phyloP scores from a whole-genome alignment of 1,140 invertebrate species.

The Drosophila biarmipes region DNA sequence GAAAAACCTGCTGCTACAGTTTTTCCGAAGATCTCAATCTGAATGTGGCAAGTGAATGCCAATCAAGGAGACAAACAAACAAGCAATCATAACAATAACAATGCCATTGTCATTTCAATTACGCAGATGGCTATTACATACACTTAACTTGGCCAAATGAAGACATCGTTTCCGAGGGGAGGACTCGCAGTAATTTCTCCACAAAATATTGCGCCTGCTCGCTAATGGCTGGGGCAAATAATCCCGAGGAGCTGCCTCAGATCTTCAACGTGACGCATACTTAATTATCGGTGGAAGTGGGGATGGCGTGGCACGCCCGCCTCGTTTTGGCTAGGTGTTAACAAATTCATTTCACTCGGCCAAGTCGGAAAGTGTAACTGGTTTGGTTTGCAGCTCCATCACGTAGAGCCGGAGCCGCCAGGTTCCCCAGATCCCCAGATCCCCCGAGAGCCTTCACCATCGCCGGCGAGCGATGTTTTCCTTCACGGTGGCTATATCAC shows the following conservation, averaged over 20 bases:
- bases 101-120: conserved; percentile 65
- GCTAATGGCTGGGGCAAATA: conserved; percentile 71
- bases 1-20: conserved; percentile 69
- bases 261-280: conserved; percentile 60
- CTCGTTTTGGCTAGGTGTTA: conserved; percentile 68
- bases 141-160: conserved; percentile 61
- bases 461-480: not conserved
- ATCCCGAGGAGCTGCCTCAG: conserved; percentile 5
- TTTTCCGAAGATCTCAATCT: conserved; percentile 55
- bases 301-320: conserved; percentile 52
- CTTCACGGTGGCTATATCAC: conserved; percentile 62
- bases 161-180: conserved; percentile 50
- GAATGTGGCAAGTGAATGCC: conserved; percentile 79
- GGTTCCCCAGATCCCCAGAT: conserved; percentile 13
- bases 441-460: conserved; percentile 8
- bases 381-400: conserved; percentile 49
- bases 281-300: conserved; percentile 60
- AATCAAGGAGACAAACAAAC: conserved; percentile 78
- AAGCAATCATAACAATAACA: conserved; percentile 64
- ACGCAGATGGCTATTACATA: conserved; percentile 45
- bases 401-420: conserved; percentile 20
- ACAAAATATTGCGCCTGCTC: conserved; percentile 65
- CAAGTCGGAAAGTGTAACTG: conserved; percentile 68
- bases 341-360: conserved; percentile 82
- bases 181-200: conserved; percentile 59